phyloP scores from a whole-genome alignment of 2,888 invertebrate species.

The Eristalis arbustorum region DNA sequence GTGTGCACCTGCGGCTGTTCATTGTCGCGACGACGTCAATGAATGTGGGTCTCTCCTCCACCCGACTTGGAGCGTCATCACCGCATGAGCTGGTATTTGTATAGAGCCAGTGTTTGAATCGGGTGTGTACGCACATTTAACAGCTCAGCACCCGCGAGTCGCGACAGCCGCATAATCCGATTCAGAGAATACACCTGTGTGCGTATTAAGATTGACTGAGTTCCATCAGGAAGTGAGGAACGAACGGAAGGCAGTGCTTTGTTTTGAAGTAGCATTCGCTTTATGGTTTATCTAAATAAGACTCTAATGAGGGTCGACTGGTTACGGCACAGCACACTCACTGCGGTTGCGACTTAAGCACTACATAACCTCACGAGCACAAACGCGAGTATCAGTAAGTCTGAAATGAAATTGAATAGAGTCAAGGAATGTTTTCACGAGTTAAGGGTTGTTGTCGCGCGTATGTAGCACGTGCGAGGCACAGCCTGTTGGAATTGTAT shows the following conservation, averaged over 20 bases:
- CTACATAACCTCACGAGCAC: not conserved
- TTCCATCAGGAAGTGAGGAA: not conserved
- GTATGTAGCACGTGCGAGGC: conserved; percentile 60
- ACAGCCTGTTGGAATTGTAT: conserved; percentile 60
- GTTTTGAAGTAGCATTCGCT: conserved; percentile 22
- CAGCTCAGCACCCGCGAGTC: not conserved
- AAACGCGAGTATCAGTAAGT: not conserved
- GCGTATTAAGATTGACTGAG: not conserved
- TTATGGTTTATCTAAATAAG: conserved; percentile 14
- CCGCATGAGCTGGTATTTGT: not conserved
- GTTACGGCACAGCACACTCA: conserved; percentile 22
- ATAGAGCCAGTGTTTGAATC: not conserved
- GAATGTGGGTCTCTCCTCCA: not conserved
- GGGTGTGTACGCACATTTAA: not conserved
- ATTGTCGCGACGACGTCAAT: not conserved
- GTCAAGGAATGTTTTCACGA: conserved; percentile 18
- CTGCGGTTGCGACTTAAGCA: not conserved
- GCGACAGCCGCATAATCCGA: not conserved
- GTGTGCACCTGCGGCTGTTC: not conserved
- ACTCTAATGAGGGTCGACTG: conserved; percentile 57
- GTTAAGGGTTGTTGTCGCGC: conserved; percentile 44
- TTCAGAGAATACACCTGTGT: not conserved
- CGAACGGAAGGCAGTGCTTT: conserved; percentile 7
- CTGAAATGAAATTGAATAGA: conserved; percentile 30
- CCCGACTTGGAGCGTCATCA: not conserved